phyloP scores from a whole-genome alignment of 2,888 invertebrate genomes.

The Tipula unca region DNA sequence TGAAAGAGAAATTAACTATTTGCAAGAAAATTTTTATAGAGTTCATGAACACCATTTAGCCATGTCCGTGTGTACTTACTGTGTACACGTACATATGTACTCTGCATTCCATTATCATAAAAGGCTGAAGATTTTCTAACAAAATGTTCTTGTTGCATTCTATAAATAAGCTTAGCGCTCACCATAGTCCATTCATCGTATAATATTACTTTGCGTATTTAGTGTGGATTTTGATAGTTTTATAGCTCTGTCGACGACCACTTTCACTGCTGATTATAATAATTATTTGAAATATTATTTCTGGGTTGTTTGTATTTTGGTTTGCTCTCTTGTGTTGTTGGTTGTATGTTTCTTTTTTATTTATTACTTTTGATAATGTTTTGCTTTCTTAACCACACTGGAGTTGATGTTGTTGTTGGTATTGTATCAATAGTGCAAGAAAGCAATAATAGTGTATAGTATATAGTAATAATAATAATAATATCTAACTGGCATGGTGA shows the following conservation, averaged over 20 bases:
- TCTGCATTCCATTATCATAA: background rate
- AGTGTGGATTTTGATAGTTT: background rate
- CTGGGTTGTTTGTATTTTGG: background rate
- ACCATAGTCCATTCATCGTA: background rate
- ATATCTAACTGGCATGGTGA: background rate
- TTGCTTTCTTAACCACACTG: background rate
- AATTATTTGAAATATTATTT: conserved; percentile 2
- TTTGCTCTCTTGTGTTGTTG: background rate
- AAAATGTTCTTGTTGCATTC: background rate
- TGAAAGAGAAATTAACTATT: background rate
- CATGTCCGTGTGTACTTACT: background rate
- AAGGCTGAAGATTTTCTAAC: background rate
- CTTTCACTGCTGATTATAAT: conserved; percentile 17
- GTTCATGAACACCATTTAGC: background rate
- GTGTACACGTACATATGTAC: background rate
- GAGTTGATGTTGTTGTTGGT: background rate
- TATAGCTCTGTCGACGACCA: background rate
- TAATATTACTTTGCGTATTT: background rate
- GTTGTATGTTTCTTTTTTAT: background rate
- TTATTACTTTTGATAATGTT: conserved; percentile 14
- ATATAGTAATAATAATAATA: background rate
- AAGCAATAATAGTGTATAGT: background rate
- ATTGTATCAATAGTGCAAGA: background rate
- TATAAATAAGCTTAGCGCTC: background rate
- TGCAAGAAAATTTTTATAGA: background rate